Evolutionary conservation across 2,113 vertebrate genomes (phyloP), one percentile per base, ranked within the genome.

Genomic region (Prunella himalayana): DNA sequence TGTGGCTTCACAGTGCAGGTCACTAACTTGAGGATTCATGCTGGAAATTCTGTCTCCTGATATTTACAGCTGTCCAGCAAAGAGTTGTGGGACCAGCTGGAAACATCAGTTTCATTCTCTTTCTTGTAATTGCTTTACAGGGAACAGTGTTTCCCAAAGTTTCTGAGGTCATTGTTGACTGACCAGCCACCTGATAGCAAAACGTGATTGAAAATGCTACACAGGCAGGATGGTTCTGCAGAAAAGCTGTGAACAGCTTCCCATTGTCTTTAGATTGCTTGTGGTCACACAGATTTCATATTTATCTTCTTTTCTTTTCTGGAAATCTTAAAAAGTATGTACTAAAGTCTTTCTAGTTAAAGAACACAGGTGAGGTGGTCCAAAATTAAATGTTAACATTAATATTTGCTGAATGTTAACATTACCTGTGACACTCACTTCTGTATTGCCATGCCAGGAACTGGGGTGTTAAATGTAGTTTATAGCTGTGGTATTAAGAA

Each of bases 1-100:
- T 42, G 37, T 35, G 31, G 56, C 37, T 68, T 75, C 0, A 1
- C 22, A 42, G 57, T 69, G 28, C 57, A 18, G 45, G 28, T 65
- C 12, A 10, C 22, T 14, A 50, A 24, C 37, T 1, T 6, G 50
- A 39, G 47, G 21, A 83, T 81, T 76, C 10, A 0, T 0, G 1
- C 30, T 63, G 42, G 69, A 73, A 64, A 41, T 64, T 73, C 51
- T 78, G 51, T 33, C 44, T 86, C 24, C 24, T 25, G 15, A 31
- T 66, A 10, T 53, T 83, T 64, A 41, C 5, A 7, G 27, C 24
- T 81, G 15, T n/a, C 47, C 72, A 56, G n/a, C 35, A 73, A 61
- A 72, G 21, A 76, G 41, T 24, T 80, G 49, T 68, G 44, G 63
- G n/a, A 82, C 15, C 33, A 63, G 21, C 41, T n/a, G 13, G 22